phyloP scores from a whole-genome alignment of 2,888 invertebrate genomes.

The Entomobrya proxima region DNA sequence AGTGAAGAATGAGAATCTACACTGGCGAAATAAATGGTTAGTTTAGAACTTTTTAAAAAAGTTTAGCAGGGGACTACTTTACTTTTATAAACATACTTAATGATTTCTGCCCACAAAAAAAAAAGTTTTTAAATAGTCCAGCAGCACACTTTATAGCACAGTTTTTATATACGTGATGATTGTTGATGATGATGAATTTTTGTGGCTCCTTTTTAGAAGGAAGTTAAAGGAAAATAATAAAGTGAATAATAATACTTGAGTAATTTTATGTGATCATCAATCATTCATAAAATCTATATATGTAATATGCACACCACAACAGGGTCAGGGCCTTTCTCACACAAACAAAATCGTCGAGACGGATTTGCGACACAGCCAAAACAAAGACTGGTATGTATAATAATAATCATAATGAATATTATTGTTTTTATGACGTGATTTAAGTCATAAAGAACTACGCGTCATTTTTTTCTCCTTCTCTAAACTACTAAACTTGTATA shows the following conservation, averaged over 20 bases:
- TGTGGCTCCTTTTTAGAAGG: conserved; percentile 21
- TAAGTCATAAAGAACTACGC: conserved; percentile 7
- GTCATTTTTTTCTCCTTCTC: no score
- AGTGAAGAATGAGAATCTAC: conserved; percentile 68
- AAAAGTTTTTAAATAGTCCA: neutral
- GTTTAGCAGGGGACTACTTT: neutral
- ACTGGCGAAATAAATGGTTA: neutral
- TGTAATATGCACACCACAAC: conserved; percentile 58
- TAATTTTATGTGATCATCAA: conserved; percentile 38
- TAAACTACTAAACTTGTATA: no score
- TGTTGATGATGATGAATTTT: conserved; percentile 1
- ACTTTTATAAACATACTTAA: neutral
- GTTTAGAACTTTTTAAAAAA: neutral
- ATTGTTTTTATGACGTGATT: conserved; percentile 47
- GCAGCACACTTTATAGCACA: conserved; percentile 34
- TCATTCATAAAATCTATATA: neutral
- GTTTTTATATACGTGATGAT: neutral
- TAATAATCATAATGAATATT: neutral
- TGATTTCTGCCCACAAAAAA: conserved; percentile 13
- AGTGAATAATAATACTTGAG: no score
- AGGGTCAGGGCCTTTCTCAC: conserved; percentile 75
- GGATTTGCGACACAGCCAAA: conserved; percentile 75
- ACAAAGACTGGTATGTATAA: conserved; percentile 75
- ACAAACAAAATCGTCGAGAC: conserved; percentile 75
- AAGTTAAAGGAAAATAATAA: no score